Evolutionary conservation across 2,888 invertebrate species (phyloP).

Genomic region (Therioaphis trifolii): DNA sequence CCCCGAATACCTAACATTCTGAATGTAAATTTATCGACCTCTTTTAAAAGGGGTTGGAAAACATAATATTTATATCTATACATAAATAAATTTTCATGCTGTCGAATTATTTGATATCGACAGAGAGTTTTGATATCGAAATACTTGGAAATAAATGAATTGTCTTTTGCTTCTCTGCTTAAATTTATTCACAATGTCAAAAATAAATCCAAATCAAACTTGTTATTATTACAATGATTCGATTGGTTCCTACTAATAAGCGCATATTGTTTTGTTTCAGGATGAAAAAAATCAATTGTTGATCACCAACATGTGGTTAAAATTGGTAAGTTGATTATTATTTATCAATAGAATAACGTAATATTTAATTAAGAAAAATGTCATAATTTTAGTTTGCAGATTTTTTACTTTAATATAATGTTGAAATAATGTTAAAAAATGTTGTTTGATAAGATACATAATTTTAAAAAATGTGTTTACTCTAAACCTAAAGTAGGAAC

Average conservation of each 20-base stretch:
- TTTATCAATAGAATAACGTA: background rate
- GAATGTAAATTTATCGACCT: slow-evolving; percentile 52
- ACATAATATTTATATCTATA: slow-evolving; percentile 47
- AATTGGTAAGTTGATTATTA: slow-evolving; percentile 82
- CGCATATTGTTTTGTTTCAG: slow-evolving; percentile 72
- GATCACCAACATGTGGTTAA: slow-evolving; percentile 96
- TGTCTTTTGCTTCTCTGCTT: background rate
- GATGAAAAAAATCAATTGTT: slow-evolving; percentile 97
- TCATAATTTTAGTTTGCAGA: too few species aligned
- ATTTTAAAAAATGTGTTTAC: too few species aligned
- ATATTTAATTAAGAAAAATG: too few species aligned
- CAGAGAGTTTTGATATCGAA: background rate
- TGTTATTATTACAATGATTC: background rate
- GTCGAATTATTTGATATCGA: slow-evolving; percentile 30
- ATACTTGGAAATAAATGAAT: background rate
- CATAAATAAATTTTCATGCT: background rate
- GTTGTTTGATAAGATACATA: too few species aligned
- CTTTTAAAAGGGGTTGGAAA: slow-evolving; percentile 30
- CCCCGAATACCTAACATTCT: slow-evolving; percentile 23
- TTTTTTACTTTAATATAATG: too few species aligned
- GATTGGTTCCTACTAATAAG: background rate
- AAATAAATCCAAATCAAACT: slow-evolving; percentile 64
- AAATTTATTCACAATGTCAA: background rate
- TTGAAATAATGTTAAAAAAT: too few species aligned
- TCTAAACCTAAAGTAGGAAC: too few species aligned